These are phyloP conservation scores for Apomyelois bistriatella DNA, from an alignment of 2,888 invertebrate genomes.

Conservation along the genomic window DNA sequence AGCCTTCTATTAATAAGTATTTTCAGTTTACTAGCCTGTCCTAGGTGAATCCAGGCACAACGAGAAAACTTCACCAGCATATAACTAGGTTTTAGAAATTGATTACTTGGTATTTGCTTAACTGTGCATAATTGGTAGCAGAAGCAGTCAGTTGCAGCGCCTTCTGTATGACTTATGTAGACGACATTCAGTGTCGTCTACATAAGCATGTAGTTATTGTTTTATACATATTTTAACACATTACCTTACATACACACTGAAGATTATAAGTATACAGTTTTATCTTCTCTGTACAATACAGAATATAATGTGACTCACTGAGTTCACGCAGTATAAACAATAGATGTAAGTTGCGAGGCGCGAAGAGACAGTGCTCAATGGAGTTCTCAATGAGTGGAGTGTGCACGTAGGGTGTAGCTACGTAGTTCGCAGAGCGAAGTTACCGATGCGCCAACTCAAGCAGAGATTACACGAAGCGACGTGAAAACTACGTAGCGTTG, in stretches of 20 bases:
- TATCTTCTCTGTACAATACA: slow-evolving; percentile 58
- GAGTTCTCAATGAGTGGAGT: slow-evolving; percentile 66
- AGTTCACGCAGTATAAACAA: slow-evolving; percentile 77
- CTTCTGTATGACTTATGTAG: no score
- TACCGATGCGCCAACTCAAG: slow-evolving; percentile 70
- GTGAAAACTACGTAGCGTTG: slow-evolving; percentile 79
- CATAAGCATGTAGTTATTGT: no score
- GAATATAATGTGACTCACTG: slow-evolving; percentile 77
- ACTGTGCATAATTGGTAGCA: no score
- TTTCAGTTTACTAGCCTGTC: no score
- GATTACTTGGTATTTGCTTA: no score
- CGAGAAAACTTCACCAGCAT: no score
- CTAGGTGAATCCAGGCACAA: no score
- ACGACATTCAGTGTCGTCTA: no score
- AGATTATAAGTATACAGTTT: not conserved
- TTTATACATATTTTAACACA: no score
- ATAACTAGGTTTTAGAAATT: no score
- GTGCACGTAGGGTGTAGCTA: slow-evolving; percentile 74
- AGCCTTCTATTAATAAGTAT: no score
- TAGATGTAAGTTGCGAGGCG: slow-evolving; percentile 68
- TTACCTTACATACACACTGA: not conserved
- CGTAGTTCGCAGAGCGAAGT: slow-evolving; percentile 74
- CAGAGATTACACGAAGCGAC: slow-evolving; percentile 72
- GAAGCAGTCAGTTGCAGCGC: no score
- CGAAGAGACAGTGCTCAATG: slow-evolving; percentile 68